Base-by-base conservation (phyloP, 2,113 vertebrate species). In the Scomber scombrus region DNA sequence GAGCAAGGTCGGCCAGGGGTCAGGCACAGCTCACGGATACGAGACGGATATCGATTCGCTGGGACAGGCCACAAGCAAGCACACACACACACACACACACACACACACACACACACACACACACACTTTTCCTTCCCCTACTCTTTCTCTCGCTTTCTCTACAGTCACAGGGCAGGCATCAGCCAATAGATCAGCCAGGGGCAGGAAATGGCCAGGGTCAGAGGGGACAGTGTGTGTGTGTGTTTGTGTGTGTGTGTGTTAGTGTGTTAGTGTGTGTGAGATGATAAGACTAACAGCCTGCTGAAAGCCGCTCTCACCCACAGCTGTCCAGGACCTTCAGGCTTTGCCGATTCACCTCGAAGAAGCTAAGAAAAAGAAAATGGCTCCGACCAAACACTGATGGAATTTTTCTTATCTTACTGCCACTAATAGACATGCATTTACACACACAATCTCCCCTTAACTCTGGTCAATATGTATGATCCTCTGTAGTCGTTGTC, bases 161-260 rank as follows among this genome's bases (percentile, higher is more conserved):
- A 62, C 82, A 89, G 89, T 90, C 86, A 86, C 91, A 91, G 92
- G 85, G 75, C 88, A 92, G 87, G 86, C 89, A 81, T 82, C 87
- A 85, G 80, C 88, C 93, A 92, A 93, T 93, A 94, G 92, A 94
- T 93, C 92, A 95, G 93, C 92, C 91, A 86, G 89, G 89, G 89
- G 88, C 91, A 93, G 93, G 88, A 94, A 92, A 91, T 71, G 77
- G 88, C 81, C 81, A 40, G 87, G 93, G 91, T 91, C 89, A 93
- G 85, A 91, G 91, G 89, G 80, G 90, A 91, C 68, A 57, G 81
- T 4, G 58, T 67, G 68, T 77, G 82, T 84, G 57, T 54, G 23
- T 73, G 65, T 45, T 50, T 69, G 52, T n/a, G n/a, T n/a, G 23
- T 23, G 23, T 67, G 72, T 75, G 73, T 65, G 77, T 79, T 61